phyloP scores from a whole-genome alignment of 2,888 invertebrate species.

The Sericinus montela region DNA sequence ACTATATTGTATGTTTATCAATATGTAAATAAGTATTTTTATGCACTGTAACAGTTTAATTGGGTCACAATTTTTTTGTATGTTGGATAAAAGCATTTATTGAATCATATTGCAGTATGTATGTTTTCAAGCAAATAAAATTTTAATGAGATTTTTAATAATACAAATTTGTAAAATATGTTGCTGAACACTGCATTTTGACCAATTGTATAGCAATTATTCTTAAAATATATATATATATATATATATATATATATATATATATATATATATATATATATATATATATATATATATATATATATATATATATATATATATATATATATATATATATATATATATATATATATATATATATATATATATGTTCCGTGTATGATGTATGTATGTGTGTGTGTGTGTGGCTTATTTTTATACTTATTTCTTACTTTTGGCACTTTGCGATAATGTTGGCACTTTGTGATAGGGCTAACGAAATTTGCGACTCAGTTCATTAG shows the following conservation, averaged over 20 bases:
- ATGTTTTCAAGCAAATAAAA: background rate
- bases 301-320: no score
- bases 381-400: background rate
- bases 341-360: no score
- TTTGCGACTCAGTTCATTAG: background rate
- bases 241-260: no score
- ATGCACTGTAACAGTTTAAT: no score
- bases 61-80: no score
- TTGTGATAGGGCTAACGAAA: background rate
- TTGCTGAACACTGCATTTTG: background rate
- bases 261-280: no score
- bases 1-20: no score
- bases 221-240: conserved; percentile 4
- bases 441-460: conserved; percentile 1
- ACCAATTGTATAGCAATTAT: conserved; percentile 5
- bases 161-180: background rate
- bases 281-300: no score
- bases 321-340: no score
- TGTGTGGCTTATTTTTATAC: background rate
- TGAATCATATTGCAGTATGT: background rate
- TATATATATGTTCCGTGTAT: no score
- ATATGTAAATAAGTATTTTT: no score
- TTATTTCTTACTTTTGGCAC: conserved; percentile 8
- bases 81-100: no score
- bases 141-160: background rate